phyloP scores from a whole-genome alignment of 2,888 invertebrate genomes.

The Andrena chrysosceles region DNA sequence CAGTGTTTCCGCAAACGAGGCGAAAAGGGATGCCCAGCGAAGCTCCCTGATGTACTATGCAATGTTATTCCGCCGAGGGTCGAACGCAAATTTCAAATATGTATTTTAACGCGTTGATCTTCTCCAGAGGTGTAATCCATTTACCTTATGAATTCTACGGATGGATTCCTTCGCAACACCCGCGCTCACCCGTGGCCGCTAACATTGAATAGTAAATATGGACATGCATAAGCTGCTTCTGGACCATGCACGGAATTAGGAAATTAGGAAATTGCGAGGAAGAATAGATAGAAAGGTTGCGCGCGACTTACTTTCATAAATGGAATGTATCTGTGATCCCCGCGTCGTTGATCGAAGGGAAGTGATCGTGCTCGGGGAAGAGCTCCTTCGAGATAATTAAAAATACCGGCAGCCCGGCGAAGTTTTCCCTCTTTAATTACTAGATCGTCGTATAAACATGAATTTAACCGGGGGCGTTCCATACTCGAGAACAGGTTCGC shows the following conservation, averaged over 20 bases:
- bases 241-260: not conserved
- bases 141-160: slow-evolving; percentile 32
- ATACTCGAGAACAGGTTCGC: slow-evolving; percentile 17
- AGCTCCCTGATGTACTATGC: slow-evolving; percentile 24
- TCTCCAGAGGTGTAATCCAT: slow-evolving; percentile 17
- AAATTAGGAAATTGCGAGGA: too few relatives aligned
- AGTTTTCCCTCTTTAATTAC: slow-evolving; percentile 39
- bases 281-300: too few relatives aligned
- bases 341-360: not conserved
- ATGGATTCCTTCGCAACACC: slow-evolving; percentile 19
- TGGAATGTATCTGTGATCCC: not conserved
- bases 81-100: slow-evolving; percentile 40
- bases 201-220: slow-evolving; percentile 45
- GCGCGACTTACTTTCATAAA: too few relatives aligned
- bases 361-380: not conserved
- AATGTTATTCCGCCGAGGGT: slow-evolving; percentile 35
- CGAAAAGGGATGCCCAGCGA: slow-evolving; percentile 53
- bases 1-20: slow-evolving; percentile 61
- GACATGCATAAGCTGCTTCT: slow-evolving; percentile 16
- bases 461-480: slow-evolving; percentile 42
- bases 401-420: not conserved
- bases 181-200: slow-evolving; percentile 6
- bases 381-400: slow-evolving; percentile 6
- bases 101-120: slow-evolving; percentile 37
- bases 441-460: slow-evolving; percentile 56